Conservation (phyloP, 2,888 invertebrate genomes). For the Phyllotreta cruciferae region DNA sequence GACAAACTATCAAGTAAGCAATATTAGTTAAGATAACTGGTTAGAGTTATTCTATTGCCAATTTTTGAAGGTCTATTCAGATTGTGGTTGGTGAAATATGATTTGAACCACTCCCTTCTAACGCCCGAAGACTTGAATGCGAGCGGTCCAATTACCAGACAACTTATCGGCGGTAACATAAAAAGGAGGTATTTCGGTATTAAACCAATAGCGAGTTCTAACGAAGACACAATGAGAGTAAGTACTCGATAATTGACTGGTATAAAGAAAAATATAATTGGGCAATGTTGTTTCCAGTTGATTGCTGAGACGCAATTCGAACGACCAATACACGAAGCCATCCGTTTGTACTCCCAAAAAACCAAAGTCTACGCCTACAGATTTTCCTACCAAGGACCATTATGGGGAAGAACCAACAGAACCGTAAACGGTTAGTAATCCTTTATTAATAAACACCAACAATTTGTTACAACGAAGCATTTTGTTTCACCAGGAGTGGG, state of each 20-base stretch:
- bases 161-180: constrained; percentile 27
- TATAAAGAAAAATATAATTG: constrained; percentile 1
- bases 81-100: constrained; percentile 31
- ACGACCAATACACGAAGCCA: constrained; percentile 56
- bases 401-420: constrained; percentile 36
- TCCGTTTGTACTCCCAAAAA: constrained; percentile 60
- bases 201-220: constrained; percentile 11
- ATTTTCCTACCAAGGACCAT: constrained; percentile 44
- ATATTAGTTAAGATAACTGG: background rate
- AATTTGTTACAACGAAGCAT: background rate
- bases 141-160: constrained; percentile 4
- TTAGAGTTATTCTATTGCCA: background rate
- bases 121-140: constrained; percentile 37
- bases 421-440: constrained; percentile 17
- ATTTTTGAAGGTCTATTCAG: constrained; percentile 33
- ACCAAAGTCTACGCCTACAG: constrained; percentile 43
- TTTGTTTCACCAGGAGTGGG: background rate
- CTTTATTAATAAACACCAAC: background rate
- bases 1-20: constrained; percentile 21
- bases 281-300: constrained; percentile 53
- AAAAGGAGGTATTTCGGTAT: constrained; percentile 36
- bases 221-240: constrained; percentile 21
- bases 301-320: constrained; percentile 58
- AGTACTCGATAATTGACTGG: constrained; percentile 3
- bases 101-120: constrained; percentile 31